Base-by-base conservation (phyloP, 1,140 invertebrate genomes). In the Drosophila hydei region DNA sequence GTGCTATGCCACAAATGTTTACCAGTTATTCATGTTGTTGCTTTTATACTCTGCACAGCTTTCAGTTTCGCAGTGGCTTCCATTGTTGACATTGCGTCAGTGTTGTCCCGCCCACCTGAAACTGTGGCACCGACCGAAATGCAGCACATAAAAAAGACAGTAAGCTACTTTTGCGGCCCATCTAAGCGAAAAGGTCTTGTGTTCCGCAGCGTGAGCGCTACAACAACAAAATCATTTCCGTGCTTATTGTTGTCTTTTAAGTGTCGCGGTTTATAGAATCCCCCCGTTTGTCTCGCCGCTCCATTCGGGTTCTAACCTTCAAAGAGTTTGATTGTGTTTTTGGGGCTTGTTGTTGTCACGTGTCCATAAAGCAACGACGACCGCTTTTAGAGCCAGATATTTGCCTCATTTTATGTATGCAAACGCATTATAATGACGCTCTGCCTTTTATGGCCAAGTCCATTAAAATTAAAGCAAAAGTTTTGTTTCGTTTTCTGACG, bases 381-480 rank as follows among this genome's bases (percentile, higher is more conserved):
- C 71, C 65, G 72, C 67, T 47, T 45, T 42, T 61, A 38, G 43
- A 25, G 48, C 68, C 61, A 52, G 81, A 75, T 78, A 78, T 83
- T 76, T 77, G 83, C 81, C 76, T 76, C 67, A 50, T 78, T 87
- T 87, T 81, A 72, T 78, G 83, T 87, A 88, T 88, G 83, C 78
- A 76, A 78, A 83, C 75, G 84, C 81, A 87, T 83, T 88, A 83
- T 80, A 87, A 88, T 87, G 83, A 87, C 72, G 75, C 75, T 51
- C 61, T 38, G 83, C 72, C 62, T 83, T 88, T 87, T 83, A 87
- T 76, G 71, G 72, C 75, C 71, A 60, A 68, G 63, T 88, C 81
- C 81, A 87, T 87, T 87, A 87, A 87, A 87, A 87, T 87, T 87
- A 88, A 87, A 73, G 83, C 83, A 88, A 81, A 87, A 87, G 65